Evolutionary conservation across 2,797 vertebrate species (phyloP).

Genomic region (Anguilla megastoma): DNA sequence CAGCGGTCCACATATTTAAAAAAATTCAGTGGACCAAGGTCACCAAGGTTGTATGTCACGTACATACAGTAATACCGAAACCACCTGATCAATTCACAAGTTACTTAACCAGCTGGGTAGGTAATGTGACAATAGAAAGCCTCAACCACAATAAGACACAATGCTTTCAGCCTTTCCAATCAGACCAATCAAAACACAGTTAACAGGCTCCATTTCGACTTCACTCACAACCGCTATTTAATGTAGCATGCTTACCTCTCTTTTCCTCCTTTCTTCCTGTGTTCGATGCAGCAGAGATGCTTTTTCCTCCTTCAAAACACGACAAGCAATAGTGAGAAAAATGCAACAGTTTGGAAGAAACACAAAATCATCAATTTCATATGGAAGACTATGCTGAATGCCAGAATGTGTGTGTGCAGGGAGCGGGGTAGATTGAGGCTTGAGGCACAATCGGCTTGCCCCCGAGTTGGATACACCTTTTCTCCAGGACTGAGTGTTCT

Average conservation of each 20-base stretch:
- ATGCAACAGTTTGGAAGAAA: not conserved
- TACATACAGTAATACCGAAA: not conserved
- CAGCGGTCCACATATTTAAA: not conserved
- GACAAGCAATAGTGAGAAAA: not conserved
- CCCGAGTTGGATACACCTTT: not conserved
- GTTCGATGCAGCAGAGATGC: slow-evolving; percentile 94
- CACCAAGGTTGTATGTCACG: not conserved
- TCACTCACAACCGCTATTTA: not conserved
- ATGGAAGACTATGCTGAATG: not conserved
- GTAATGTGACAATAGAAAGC: not conserved
- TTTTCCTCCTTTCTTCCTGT: slow-evolving; percentile 94
- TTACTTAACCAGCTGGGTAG: not conserved
- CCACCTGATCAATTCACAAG: not conserved
- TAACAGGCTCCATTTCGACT: not conserved
- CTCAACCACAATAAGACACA: not conserved
- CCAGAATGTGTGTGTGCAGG: no score
- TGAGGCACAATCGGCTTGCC: not conserved
- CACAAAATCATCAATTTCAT: not conserved
- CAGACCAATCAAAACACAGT: not conserved
- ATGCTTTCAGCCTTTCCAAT: not conserved
- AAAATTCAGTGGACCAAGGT: not conserved
- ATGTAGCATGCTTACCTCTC: slow-evolving; percentile 80
- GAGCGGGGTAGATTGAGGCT: not conserved
- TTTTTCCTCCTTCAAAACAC: slow-evolving; percentile 86
- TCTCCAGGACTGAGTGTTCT: not conserved